phyloP scores from a whole-genome alignment of 92 coral and sea anemone species.

The Heteractis magnifica region DNA sequence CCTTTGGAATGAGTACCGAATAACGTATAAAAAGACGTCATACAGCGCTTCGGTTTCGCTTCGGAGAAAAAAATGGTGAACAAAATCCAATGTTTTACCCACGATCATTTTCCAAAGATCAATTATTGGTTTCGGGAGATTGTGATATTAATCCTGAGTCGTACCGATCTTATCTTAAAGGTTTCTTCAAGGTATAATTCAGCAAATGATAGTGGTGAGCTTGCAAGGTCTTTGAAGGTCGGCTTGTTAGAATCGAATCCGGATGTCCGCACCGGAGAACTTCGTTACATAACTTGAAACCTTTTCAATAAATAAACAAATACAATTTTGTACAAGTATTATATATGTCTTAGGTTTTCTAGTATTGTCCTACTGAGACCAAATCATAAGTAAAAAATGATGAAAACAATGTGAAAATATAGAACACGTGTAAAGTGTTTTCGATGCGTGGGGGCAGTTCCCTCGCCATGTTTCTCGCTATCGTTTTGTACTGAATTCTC shows the following conservation, averaged over 20 bases:
- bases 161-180: background rate
- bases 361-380: background rate
- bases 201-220: background rate
- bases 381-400: background rate
- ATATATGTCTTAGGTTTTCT: background rate
- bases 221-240: background rate
- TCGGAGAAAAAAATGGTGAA: background rate
- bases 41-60: background rate
- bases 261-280: conserved; percentile 1
- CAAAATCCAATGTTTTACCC: background rate
- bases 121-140: background rate
- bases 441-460: conserved; percentile 50
- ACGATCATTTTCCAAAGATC: background rate
- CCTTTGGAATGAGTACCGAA: background rate
- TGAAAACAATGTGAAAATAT: background rate
- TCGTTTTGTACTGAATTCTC: background rate
- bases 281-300: background rate
- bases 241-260: background rate
- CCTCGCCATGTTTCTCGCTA: background rate
- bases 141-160: background rate
- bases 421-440: conserved; percentile 25
- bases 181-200: background rate
- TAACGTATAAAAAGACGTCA: background rate
- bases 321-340: background rate
- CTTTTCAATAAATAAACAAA: background rate